Base-by-base conservation (phyloP, 2,113 vertebrate genomes). In the Crotalus helleri region DNA sequence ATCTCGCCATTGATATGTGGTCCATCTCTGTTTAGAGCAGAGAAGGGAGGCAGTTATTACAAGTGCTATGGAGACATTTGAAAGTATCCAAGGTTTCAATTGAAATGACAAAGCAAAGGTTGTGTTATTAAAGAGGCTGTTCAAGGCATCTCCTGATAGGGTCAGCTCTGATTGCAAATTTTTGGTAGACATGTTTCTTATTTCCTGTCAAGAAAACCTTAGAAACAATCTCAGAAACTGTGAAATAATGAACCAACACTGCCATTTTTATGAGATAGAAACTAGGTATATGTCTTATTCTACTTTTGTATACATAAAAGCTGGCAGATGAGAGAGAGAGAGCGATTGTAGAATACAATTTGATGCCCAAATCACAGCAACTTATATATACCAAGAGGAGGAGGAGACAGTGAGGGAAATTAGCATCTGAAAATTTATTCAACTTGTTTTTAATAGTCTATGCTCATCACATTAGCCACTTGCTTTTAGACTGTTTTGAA, bases 401-500 rank as follows among this genome's bases (percentile, higher is more conserved):
- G 4, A 46, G 29, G 9, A 53, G 15, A 46, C 5, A 46, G 13
- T 12, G 15, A 89, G 53, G 9, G 17, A 58, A 51, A 5, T 89
- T 46, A 59, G 88, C 69, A 85, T 17, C 55, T 81, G 24, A 58
- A 69, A 87, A 89, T 57, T 39, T 26, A 51, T 88, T 54, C 58
- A 44, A 55, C 39, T 21, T 55, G 15, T 81, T 57, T 39, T 85
- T 57, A 81, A 57, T 81, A 26, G 53, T 6, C 17, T 55, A 26
- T 57, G 39, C 87, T 92, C 87, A 89, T 92, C 64, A 85, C 26
- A 57, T 44, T 81, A 39, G 59, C 17, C 6, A 2, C 61, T 89
- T 92, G 86, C 51, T 92, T 89, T 81, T 49, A 89, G 92, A 33
- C 17, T 89, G 61, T 57, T 57, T 74, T 57, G 87, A 92, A 89